Evolutionary conservation across 2,113 vertebrate species (phyloP).

Genomic region (Scortum barcoo): DNA sequence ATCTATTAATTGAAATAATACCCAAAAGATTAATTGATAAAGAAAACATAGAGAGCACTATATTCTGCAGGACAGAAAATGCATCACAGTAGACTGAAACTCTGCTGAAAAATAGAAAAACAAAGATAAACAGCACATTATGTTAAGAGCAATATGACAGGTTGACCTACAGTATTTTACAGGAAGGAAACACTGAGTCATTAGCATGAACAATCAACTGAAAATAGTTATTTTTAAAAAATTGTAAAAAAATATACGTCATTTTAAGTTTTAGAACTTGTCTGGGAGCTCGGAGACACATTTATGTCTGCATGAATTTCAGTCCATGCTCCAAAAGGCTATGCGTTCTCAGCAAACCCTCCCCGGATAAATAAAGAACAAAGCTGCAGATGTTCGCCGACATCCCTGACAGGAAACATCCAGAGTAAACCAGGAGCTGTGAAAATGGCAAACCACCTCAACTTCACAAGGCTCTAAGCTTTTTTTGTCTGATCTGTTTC

Average conservation of each 20-base stretch:
- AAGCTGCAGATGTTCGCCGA: conserved; percentile 30
- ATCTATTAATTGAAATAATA: neutral
- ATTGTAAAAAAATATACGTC: neutral
- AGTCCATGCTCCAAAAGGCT: neutral
- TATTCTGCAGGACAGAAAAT: neutral
- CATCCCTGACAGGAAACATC: conserved; percentile 38
- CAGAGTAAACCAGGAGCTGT: conserved; percentile 21
- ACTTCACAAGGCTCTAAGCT: conserved; percentile 56
- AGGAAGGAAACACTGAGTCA: too few species aligned
- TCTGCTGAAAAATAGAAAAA: neutral
- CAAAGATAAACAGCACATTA: neutral
- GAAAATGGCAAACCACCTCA: conserved; percentile 37
- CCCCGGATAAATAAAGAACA: conserved; percentile 35
- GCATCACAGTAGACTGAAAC: neutral
- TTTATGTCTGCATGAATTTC: conserved; percentile 29
- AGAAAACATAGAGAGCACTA: neutral
- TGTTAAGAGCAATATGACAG: neutral
- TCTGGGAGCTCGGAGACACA: conserved; percentile 13
- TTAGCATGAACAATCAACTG: neutral
- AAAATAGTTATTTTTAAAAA: conserved; percentile 8
- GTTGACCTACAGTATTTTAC: neutral
- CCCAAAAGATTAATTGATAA: neutral
- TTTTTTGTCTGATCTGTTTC: conserved; percentile 26
- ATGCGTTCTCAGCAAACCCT: conserved; percentile 9
- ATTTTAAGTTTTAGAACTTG: conserved; percentile 20